These are phyloP conservation scores for Phocoena sinus DNA, from an alignment of 2,113 vertebrate species.

Conservation along the genomic window DNA sequence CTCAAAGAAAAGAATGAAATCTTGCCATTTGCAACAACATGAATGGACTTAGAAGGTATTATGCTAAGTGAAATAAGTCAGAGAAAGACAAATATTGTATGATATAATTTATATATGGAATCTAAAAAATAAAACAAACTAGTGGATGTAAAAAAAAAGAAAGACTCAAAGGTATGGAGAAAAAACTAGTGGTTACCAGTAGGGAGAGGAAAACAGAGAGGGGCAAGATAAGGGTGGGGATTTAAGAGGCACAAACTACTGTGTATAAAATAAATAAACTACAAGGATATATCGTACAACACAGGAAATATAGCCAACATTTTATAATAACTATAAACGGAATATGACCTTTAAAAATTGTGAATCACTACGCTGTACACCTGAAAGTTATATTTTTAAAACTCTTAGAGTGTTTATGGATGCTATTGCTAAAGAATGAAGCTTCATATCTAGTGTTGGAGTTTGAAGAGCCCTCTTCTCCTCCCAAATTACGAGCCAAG, in stretches of 20 bases:
- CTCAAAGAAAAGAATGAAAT: neutral
- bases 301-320: neutral
- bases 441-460: neutral
- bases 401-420: neutral
- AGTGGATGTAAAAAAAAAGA: neutral
- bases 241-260: neutral
- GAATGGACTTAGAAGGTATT: neutral
- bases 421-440: neutral
- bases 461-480: neutral
- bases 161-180: neutral
- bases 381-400: neutral
- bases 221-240: neutral
- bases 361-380: neutral
- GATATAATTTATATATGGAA: neutral
- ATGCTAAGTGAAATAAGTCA: neutral
- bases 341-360: neutral
- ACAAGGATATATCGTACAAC: neutral
- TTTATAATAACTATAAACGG: neutral
- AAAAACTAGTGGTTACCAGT: neutral
- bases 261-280: neutral
- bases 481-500: neutral
- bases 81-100: neutral
- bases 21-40: neutral
- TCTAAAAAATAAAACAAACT: neutral
- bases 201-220: neutral